phyloP scores from a whole-genome alignment of 1,140 invertebrate species.

The Cotesia chilonis region DNA sequence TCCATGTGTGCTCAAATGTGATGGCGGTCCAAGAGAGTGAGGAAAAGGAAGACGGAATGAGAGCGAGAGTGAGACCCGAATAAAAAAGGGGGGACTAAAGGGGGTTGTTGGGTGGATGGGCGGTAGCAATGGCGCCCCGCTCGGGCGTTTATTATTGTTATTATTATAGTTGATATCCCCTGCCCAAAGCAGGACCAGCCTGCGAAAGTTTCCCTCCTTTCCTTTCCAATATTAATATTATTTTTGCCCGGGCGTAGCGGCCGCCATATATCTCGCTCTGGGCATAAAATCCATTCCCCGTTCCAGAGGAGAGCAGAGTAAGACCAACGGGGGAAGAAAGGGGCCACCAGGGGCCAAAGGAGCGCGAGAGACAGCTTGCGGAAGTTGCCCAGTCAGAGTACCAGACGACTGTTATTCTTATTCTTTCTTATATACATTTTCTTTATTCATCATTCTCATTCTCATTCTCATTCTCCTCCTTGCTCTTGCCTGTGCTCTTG shows the following conservation, averaged over 20 bases:
- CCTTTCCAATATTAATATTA: slow-evolving; percentile 67
- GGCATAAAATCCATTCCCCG: slow-evolving; percentile 66
- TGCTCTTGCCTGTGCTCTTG: slow-evolving; percentile 31
- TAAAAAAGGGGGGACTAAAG: neutral
- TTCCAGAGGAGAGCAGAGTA: slow-evolving; percentile 39
- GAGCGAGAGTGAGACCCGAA: neutral
- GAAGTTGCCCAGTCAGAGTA: slow-evolving; percentile 35
- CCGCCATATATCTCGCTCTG: slow-evolving; percentile 66
- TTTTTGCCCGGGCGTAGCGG: slow-evolving; percentile 66
- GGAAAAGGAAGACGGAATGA: slow-evolving; percentile 7
- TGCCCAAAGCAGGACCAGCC: slow-evolving; percentile 62
- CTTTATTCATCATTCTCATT: slow-evolving; percentile 15
- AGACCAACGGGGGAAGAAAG: slow-evolving; percentile 42
- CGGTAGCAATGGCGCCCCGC: slow-evolving; percentile 59
- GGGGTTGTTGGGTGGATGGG: slow-evolving; percentile 44
- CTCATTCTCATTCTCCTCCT: neutral
- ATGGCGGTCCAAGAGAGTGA: slow-evolving; percentile 33
- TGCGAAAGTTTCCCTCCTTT: slow-evolving; percentile 63
- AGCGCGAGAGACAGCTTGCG: slow-evolving; percentile 37
- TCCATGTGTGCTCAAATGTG: slow-evolving; percentile 32
- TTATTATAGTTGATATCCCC: slow-evolving; percentile 66
- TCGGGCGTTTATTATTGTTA: slow-evolving; percentile 64
- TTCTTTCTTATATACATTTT: slow-evolving; percentile 20
- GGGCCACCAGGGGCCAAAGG: slow-evolving; percentile 42
- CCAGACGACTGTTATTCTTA: slow-evolving; percentile 26